A percentile compares a stretch with the other conserved stretches of the same genome.
Evolutionary conservation across 2,113 vertebrate genomes (phyloP).

Genomic region (Glareola pratincola): DNA sequence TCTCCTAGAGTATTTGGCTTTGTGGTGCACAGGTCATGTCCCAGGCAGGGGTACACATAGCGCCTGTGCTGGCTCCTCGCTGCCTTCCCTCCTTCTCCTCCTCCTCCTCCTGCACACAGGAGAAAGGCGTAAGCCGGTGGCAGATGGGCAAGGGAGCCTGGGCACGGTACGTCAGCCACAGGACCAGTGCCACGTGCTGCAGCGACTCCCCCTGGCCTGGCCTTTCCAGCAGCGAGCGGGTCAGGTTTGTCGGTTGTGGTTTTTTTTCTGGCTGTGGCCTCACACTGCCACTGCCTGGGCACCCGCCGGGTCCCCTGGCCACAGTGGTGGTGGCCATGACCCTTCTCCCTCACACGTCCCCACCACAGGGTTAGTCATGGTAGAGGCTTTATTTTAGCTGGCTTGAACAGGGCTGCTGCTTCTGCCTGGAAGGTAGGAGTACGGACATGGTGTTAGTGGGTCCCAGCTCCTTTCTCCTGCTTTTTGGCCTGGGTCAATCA

Average conservation of each 20-base stretch:
- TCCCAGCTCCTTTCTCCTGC: neutral
- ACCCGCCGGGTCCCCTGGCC: fast-evolving
- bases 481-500: neutral
- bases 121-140: neutral
- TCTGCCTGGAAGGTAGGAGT: neutral
- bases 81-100: neutral
- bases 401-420: neutral
- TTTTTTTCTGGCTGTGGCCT: neutral
- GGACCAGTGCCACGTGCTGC: neutral
- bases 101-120: neutral
- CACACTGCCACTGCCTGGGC: neutral
- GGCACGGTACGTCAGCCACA: fast-evolving
- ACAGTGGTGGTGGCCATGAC: fast-evolving
- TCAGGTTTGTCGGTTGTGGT: neutral
- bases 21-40: neutral
- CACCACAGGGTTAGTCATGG: neutral
- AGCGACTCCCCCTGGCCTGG: neutral
- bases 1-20: neutral
- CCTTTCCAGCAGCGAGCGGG: neutral
- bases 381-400: neutral
- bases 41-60: fast-evolving
- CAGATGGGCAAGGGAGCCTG: neutral
- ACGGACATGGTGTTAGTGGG: fast-evolving
- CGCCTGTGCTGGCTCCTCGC: fast-evolving
- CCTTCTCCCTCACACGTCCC: no score